Conservation (phyloP, 2,888 invertebrate species). For the Drosophila mettleri region DNA sequence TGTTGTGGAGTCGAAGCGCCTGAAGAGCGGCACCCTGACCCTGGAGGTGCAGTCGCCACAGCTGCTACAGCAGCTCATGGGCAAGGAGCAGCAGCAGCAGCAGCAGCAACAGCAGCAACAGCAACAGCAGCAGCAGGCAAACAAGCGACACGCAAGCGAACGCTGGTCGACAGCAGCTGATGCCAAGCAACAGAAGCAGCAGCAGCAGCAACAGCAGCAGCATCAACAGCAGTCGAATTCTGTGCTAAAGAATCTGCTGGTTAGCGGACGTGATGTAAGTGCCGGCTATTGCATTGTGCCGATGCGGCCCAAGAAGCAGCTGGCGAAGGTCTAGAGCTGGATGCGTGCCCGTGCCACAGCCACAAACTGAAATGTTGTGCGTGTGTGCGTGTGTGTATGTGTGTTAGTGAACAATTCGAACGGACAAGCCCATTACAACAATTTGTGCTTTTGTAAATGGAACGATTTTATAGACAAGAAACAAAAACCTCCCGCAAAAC, state of each 20-base stretch:
- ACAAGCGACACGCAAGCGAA: conserved; percentile 81
- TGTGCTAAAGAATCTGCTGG: conserved; percentile 96
- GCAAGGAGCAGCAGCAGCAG: conserved; percentile 85
- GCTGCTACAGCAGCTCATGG: conserved; percentile 87
- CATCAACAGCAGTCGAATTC: conserved; percentile 83
- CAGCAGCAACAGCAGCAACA: conserved; percentile 86
- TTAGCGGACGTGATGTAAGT: conserved; percentile 97
- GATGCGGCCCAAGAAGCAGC: conserved; percentile 86
- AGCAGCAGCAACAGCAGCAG: conserved; percentile 78
- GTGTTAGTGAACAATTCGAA: conserved; percentile 26
- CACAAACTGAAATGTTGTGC: conserved; percentile 19
- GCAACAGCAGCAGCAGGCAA: conserved; percentile 72
- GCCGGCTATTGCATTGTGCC: conserved; percentile 95
- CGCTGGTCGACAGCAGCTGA: conserved; percentile 69
- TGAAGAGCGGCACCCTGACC: conserved; percentile 74
- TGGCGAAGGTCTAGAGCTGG: conserved; percentile 83
- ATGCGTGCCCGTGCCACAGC: conserved; percentile 27
- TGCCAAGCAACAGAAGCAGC: conserved; percentile 77
- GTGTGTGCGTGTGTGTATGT: conserved; percentile 27
- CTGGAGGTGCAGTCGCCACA: conserved; percentile 85
- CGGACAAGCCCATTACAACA: conserved; percentile 73
- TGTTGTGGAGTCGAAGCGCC: conserved; percentile 79
- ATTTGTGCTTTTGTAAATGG: conserved; percentile 84
- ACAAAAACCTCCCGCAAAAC: conserved; percentile 3
- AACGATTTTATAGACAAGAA: conserved; percentile 83